Conservation (phyloP, 2,888 invertebrate species). For the Acleris sparsana region DNA sequence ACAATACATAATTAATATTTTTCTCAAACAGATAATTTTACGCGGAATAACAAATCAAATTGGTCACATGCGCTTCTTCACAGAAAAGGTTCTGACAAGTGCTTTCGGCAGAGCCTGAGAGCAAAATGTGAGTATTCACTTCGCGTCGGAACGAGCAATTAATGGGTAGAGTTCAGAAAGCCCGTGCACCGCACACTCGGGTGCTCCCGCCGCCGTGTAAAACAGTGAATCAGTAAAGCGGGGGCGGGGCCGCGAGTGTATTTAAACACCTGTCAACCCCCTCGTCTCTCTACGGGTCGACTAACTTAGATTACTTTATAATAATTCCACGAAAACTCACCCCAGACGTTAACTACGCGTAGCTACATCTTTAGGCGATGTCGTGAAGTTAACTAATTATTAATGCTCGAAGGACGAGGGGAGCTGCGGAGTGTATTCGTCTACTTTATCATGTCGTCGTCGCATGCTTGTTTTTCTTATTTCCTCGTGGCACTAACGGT, state of each 20-base stretch:
- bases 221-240: slow-evolving; percentile 55
- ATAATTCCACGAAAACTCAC: slow-evolving; percentile 71
- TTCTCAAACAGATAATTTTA: too few species aligned
- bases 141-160: slow-evolving; percentile 48
- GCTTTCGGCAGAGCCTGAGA: slow-evolving; percentile 15
- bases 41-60: too few species aligned
- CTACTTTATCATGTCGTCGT: slow-evolving; percentile 63
- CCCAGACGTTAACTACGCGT: slow-evolving; percentile 71
- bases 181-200: slow-evolving; percentile 59
- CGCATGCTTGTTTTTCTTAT: slow-evolving; percentile 59
- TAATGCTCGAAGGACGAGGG: slow-evolving; percentile 58
- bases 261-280: slow-evolving; percentile 77
- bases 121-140: slow-evolving; percentile 35
- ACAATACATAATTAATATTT: too few species aligned
- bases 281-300: slow-evolving; percentile 63
- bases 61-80: background rate
- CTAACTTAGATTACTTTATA: slow-evolving; percentile 82
- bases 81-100: slow-evolving; percentile 31
- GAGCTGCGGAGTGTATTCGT: slow-evolving; percentile 57
- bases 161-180: slow-evolving; percentile 57
- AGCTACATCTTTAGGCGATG: slow-evolving; percentile 54
- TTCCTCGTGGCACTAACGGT: slow-evolving; percentile 59
- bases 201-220: slow-evolving; percentile 59
- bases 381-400: slow-evolving; percentile 68
- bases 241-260: slow-evolving; percentile 62